Percentiles rank a stretch among this genome's conserved stretches.
Evolutionary conservation across 30 jellyfish, hydroid and myxozoan species (phyloP).

Genomic region (Hydractinia symbiolongicarpus): DNA sequence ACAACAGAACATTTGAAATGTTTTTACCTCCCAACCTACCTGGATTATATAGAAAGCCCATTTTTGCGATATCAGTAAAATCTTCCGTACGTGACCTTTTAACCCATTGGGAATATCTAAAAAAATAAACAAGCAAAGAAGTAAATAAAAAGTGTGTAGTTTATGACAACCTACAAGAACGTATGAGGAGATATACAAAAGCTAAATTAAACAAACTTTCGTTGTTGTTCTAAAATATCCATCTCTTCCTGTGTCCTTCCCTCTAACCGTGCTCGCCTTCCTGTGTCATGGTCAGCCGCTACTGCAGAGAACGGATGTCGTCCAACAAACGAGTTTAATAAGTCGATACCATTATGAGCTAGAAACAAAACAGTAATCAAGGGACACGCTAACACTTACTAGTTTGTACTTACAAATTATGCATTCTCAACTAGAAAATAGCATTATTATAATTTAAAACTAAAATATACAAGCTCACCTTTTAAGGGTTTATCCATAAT

Average conservation of each 20-base stretch:
- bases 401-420: too few species aligned
- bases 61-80: conserved; percentile 74
- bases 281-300: conserved; percentile 88
- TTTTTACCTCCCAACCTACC: conserved; percentile 26
- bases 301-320: conserved; percentile 97
- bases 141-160: too few species aligned
- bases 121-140: neutral
- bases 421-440: too few species aligned
- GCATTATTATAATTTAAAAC: too few species aligned
- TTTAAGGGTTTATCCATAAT: conserved; percentile 81
- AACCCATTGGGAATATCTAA: conserved; percentile 95
- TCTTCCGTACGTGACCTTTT: conserved; percentile 96
- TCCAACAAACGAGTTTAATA: conserved; percentile 94
- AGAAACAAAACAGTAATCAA: neutral
- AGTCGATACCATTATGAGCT: conserved; percentile 66
- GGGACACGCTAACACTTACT: too few species aligned
- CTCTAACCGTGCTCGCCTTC: conserved; percentile 72
- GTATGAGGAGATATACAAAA: neutral
- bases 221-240: conserved; percentile 91
- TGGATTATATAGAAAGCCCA: conserved; percentile 80
- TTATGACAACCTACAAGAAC: neutral
- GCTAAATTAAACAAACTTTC: conserved; percentile 42
- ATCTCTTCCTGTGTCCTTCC: conserved; percentile 93
- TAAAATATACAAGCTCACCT: conserved; percentile 27
- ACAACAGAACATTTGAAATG: too few species aligned